Conservation (phyloP, 2,888 invertebrate species). For the Agrotis puta region DNA sequence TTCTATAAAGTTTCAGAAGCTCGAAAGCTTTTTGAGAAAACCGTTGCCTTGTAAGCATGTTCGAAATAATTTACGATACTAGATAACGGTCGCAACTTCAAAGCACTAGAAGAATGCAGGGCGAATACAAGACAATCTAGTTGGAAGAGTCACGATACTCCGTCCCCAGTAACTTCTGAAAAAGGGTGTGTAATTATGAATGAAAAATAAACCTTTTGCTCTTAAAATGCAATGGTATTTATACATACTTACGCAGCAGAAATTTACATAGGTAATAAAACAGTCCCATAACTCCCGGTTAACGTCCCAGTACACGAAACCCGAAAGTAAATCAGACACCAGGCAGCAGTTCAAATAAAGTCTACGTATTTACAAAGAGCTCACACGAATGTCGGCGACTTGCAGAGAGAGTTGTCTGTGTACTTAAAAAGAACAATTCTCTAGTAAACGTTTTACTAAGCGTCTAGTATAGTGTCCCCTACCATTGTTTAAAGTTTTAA, state of each 20-base stretch:
- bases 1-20: conserved; percentile 29
- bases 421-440: conserved; percentile 81
- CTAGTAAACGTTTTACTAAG: conserved; percentile 78
- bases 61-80: conserved; percentile 48
- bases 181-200: conserved; percentile 27
- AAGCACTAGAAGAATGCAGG: conserved; percentile 24
- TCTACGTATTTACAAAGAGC: conserved; percentile 80
- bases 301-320: conserved; percentile 68
- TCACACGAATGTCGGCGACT: conserved; percentile 77
- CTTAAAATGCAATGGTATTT: conserved; percentile 49
- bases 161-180: conserved; percentile 14
- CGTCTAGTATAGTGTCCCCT: conserved; percentile 66
- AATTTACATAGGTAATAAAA: conserved; percentile 70
- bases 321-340: conserved; percentile 76
- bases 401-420: conserved; percentile 75
- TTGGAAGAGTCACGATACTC: conserved; percentile 5
- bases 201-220: conserved; percentile 37
- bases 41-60: conserved; percentile 28
- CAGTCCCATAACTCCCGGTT: conserved; percentile 67
- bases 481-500: conserved; percentile 61
- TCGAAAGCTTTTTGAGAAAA: conserved; percentile 22
- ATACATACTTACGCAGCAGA: conserved; percentile 52
- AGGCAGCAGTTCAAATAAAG: conserved; percentile 74
- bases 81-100: conserved; percentile 42
- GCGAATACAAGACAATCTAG: conserved; percentile 21